Evolutionary conservation across 2,113 vertebrate genomes (phyloP), one percentile per base, ranked within the genome.

Genomic region (Grus americana): DNA sequence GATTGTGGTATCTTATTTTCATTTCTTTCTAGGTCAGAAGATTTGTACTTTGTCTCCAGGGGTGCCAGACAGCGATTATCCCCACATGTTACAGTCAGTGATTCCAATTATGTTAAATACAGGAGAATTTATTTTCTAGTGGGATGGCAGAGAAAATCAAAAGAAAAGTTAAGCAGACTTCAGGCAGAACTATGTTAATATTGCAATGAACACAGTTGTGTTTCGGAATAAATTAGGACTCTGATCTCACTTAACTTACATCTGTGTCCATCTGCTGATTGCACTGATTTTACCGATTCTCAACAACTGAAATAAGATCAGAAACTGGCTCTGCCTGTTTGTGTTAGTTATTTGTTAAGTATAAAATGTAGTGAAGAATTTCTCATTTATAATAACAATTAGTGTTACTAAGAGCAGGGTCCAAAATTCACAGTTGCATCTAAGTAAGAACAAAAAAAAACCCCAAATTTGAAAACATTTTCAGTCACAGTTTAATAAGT

Each of bases 21-120:
- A 67, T 79, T 90, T 93, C 61, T 84, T 88, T 90, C 81, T 82
- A 80, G 90, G 65, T 88, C 90, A 94, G 59, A 94, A 87, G 74
- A 44, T 78, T 58, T 84, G 58, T 82, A 18, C n/a, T 83, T 49
- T 79, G 24, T 80, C 71, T 91, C 63, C 76, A 83, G n/a, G 74
- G 62, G 29, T 95, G 79, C 75, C 79, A 96, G 92, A 88, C 50
- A 80, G 59, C 0, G 12, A 79, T 93, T 88, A 91, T 88, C 47
- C 72, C 61, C 5, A 4, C 88, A 74, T 34, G 38, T 88, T 88
- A 71, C 67, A 78, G 67, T 47, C 55, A 84, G 50, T 74, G 70
- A 84, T 90, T 90, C 26, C 46, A 87, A 96, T 92, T 89, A 92
- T 38, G 57, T 86, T 89, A 89, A 92, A 81, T 36, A 66, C 9